Conservation (phyloP, 2,113 vertebrate genomes). For the Chunga burmeisteri region DNA sequence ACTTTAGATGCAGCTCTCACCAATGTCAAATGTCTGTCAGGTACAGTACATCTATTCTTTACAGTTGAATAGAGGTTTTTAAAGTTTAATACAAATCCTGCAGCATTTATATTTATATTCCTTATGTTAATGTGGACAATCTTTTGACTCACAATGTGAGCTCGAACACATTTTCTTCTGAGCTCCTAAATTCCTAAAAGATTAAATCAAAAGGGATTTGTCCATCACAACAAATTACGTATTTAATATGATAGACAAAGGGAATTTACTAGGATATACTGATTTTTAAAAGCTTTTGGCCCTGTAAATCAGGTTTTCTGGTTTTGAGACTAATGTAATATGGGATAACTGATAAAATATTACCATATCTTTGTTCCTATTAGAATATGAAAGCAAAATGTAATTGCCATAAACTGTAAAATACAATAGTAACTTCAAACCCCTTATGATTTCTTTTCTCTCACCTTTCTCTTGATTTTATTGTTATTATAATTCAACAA, state of each 20-base stretch:
- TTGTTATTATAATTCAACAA: background rate
- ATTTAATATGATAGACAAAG: slow-evolving; percentile 56
- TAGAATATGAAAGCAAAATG: slow-evolving; percentile 21
- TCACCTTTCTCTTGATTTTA: background rate
- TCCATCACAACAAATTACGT: slow-evolving; percentile 57
- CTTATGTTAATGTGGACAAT: slow-evolving; percentile 43
- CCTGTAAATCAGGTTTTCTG: slow-evolving; percentile 27
- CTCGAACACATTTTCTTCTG: slow-evolving; percentile 41
- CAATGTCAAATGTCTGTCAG: background rate
- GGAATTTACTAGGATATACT: slow-evolving; percentile 36
- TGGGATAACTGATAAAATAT: slow-evolving; percentile 16
- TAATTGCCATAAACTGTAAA: background rate
- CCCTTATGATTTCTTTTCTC: background rate
- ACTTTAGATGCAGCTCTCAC: slow-evolving; percentile 9
- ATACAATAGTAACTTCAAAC: background rate
- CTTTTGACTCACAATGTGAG: slow-evolving; percentile 23
- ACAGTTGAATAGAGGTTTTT: slow-evolving; percentile 12
- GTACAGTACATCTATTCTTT: slow-evolving; percentile 16
- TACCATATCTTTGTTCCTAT: slow-evolving; percentile 1
- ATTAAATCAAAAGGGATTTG: slow-evolving; percentile 55
- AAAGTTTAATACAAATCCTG: slow-evolving; percentile 21
- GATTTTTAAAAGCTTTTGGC: slow-evolving; percentile 41
- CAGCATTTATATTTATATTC: slow-evolving; percentile 49
- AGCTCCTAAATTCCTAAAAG: slow-evolving; percentile 28
- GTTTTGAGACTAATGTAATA: slow-evolving; percentile 6